Percentiles rank a stretch among this genome's conserved stretches.
phyloP scores from a whole-genome alignment of 2,113 vertebrate genomes.

The Cebidichthys violaceus region DNA sequence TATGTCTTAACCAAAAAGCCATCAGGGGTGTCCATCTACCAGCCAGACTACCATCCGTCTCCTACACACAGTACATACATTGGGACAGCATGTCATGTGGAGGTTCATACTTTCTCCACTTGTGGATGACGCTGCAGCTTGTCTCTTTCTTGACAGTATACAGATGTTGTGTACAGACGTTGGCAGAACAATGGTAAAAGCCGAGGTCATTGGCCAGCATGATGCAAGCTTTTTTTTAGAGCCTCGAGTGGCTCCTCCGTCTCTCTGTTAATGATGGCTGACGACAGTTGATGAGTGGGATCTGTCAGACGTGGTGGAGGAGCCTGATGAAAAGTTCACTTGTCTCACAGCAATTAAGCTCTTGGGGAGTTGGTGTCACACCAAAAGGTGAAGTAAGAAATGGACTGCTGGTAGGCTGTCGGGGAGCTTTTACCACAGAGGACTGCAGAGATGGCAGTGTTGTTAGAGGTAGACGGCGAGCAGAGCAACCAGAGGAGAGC shows the following conservation, averaged over 20 bases:
- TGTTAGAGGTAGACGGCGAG: not conserved
- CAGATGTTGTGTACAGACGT: not conserved
- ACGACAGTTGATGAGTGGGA: conserved; percentile 41
- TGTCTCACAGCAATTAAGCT: conserved; percentile 46
- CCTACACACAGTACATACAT: not conserved
- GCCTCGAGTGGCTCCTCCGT: conserved; percentile 5
- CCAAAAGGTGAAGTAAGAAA: conserved; percentile 32
- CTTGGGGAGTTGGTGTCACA: conserved; percentile 35
- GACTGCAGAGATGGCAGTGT: conserved; percentile 1
- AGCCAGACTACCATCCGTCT: not conserved
- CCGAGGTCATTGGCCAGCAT: not conserved
- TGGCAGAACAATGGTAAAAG: conserved; percentile 15
- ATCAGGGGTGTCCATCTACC: no score
- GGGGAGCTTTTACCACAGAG: conserved; percentile 15
- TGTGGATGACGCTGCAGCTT: not conserved
- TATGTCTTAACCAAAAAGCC: not conserved
- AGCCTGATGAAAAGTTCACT: conserved; percentile 52
- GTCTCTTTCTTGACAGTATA: not conserved
- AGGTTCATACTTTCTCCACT: not conserved
- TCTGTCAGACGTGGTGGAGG: conserved; percentile 37
- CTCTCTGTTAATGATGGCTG: conserved; percentile 24
- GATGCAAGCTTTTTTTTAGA: not conserved
- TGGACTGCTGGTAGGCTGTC: conserved; percentile 19
- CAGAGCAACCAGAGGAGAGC: not conserved
- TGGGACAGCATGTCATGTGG: not conserved